Conservation (phyloP, 2,888 invertebrate genomes). For the Zeuzera pyrina region DNA sequence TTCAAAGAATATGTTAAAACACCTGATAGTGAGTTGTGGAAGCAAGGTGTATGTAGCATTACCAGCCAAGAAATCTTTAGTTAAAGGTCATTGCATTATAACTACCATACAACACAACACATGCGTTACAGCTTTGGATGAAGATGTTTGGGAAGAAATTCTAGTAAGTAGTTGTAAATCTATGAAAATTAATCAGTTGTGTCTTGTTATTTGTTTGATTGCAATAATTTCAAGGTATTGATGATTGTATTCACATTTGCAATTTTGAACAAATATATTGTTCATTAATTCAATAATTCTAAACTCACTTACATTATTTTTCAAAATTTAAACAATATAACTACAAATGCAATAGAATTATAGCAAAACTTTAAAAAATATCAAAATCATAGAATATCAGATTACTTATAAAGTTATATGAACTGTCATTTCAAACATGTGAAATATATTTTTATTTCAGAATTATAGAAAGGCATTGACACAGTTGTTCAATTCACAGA, state of each 20-base stretch:
- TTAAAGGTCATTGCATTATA: constrained; percentile 89
- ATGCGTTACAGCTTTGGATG: constrained; percentile 89
- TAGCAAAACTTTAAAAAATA: too few relatives aligned
- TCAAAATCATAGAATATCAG: too few relatives aligned
- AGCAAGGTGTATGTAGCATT: constrained; percentile 88
- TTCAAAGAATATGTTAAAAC: constrained; percentile 84
- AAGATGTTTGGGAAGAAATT: constrained; percentile 95
- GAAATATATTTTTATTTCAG: constrained; percentile 37
- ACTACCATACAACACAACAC: constrained; percentile 86
- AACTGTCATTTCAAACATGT: too few relatives aligned
- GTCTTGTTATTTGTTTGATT: too few relatives aligned
- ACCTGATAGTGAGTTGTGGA: constrained; percentile 87
- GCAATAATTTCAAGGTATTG: too few relatives aligned
- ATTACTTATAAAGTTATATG: background rate
- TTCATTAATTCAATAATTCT: too few relatives aligned
- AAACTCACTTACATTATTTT: too few relatives aligned
- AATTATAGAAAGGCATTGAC: constrained; percentile 84
- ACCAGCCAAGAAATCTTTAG: constrained; percentile 85
- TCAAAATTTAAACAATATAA: too few relatives aligned
- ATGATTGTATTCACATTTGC: too few relatives aligned
- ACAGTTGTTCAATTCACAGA: constrained; percentile 80
- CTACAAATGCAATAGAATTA: too few relatives aligned
- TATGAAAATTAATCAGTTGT: too few relatives aligned
- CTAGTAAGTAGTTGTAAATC: constrained; percentile 76
- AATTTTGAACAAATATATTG: too few relatives aligned